phyloP scores from a whole-genome alignment of 2,888 invertebrate species.

The Erpobdella octoculata region DNA sequence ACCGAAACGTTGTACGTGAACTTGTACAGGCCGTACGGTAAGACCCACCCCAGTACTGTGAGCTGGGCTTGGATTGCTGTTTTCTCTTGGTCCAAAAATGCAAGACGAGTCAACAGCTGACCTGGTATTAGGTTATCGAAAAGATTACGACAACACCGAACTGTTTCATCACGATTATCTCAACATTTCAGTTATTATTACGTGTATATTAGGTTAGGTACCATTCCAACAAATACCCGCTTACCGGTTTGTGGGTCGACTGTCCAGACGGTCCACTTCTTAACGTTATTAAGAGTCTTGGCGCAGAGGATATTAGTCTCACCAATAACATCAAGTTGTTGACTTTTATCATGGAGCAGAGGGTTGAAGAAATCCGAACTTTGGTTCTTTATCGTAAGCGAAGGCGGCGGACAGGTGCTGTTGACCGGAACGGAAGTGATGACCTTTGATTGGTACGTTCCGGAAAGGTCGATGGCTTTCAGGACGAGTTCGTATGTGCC shows the following conservation, averaged over 20 bases:
- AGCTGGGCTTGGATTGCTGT: conserved; percentile 38
- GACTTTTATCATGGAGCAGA: conserved; percentile 29
- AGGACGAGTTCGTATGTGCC: conserved; percentile 29
- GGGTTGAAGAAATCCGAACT: conserved; percentile 18
- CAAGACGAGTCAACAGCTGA: neutral
- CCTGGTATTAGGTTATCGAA: too few relatives aligned
- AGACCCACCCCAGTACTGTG: conserved; percentile 41
- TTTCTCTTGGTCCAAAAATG: conserved; percentile 7
- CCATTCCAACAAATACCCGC: too few relatives aligned
- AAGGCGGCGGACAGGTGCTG: conserved; percentile 41
- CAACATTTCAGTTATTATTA: too few relatives aligned
- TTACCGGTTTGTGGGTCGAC: conserved; percentile 38
- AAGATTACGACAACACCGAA: too few relatives aligned
- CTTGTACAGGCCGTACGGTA: conserved; percentile 48
- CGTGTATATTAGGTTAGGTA: too few relatives aligned
- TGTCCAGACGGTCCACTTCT: conserved; percentile 41
- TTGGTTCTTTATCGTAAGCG: conserved; percentile 38
- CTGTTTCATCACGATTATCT: too few relatives aligned
- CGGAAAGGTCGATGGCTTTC: conserved; percentile 26
- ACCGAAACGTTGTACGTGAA: conserved; percentile 46
- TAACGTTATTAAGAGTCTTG: conserved; percentile 41
- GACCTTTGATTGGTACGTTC: conserved; percentile 4
- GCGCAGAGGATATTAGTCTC: conserved; percentile 41
- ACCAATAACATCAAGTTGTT: conserved; percentile 37
- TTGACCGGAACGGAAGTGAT: conserved; percentile 38